These are phyloP conservation scores for Anthophora plumipes DNA, from an alignment of 2,888 invertebrate species.

Conservation along the genomic window DNA sequence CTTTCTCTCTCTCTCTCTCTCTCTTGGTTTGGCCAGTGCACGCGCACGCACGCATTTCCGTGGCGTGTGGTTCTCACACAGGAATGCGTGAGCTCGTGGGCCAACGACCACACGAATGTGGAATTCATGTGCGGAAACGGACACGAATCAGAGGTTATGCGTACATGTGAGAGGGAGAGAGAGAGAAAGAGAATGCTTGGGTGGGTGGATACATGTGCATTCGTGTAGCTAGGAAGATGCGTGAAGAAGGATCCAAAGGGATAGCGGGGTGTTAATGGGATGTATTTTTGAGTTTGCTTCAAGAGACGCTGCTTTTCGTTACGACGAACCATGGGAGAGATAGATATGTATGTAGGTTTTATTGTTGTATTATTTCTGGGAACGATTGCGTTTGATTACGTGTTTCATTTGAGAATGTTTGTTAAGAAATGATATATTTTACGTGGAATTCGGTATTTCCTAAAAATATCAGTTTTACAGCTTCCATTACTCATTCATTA, in stretches of 20 bases:
- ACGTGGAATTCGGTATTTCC: background rate
- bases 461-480: background rate
- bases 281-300: conserved; percentile 18
- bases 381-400: background rate
- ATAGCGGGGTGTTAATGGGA: conserved; percentile 45
- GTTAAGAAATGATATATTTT: background rate
- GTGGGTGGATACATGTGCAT: conserved; percentile 15
- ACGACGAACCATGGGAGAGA: background rate
- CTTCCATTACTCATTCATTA: background rate
- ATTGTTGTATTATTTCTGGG: too few relatives aligned
- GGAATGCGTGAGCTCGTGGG: background rate
- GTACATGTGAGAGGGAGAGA: background rate
- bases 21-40: conserved; percentile 19
- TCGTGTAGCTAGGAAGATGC: conserved; percentile 9
- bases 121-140: conserved; percentile 27
- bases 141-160: background rate
- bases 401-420: background rate
- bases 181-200: conserved; percentile 6
- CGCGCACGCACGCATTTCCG: conserved; percentile 29
- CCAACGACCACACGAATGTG: background rate
- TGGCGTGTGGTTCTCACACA: conserved; percentile 9
- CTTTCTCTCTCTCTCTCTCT: conserved; percentile 11
- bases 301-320: background rate
- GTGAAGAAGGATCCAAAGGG: conserved; percentile 13
- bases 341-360: conserved; percentile 6